Evolutionary conservation across 2,888 invertebrate genomes (phyloP).

Genomic region (Nezara viridula): DNA sequence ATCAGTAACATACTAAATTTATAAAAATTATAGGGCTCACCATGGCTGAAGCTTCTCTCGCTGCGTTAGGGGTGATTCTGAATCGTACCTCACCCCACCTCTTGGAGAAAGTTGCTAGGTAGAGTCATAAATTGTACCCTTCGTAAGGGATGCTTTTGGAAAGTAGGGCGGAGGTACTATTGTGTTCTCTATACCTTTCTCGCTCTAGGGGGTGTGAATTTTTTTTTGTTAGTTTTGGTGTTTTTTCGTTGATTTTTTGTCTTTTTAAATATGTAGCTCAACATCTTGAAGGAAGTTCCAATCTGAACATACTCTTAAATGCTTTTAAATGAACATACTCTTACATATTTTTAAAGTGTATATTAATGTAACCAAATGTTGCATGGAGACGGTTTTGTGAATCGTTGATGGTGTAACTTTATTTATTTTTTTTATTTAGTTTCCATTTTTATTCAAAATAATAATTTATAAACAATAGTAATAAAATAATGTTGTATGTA

Average conservation of each 20-base stretch:
- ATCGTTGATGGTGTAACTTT: too few relatives aligned
- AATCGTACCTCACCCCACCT: constrained; percentile 29
- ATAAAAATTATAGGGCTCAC: background rate
- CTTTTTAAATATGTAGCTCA: background rate
- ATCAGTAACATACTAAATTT: background rate
- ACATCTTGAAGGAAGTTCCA: background rate
- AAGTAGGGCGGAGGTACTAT: constrained; percentile 41
- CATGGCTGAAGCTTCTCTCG: background rate
- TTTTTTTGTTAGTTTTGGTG: background rate
- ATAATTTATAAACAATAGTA: too few relatives aligned
- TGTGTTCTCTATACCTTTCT: background rate
- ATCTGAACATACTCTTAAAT: too few relatives aligned
- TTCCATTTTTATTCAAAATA: too few relatives aligned
- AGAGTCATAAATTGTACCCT: constrained; percentile 55
- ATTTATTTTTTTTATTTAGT: too few relatives aligned
- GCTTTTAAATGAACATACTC: too few relatives aligned
- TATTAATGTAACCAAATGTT: too few relatives aligned
- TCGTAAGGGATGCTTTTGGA: constrained; percentile 17
- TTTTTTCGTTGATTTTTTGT: background rate
- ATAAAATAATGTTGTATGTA: too few relatives aligned
- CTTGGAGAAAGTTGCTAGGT: constrained; percentile 54
- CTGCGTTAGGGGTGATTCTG: background rate
- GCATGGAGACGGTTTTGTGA: too few relatives aligned
- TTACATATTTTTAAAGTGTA: too few relatives aligned
- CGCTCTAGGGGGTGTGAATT: background rate